Conservation (phyloP, 2,113 vertebrate genomes). For the Columbina picui region DNA sequence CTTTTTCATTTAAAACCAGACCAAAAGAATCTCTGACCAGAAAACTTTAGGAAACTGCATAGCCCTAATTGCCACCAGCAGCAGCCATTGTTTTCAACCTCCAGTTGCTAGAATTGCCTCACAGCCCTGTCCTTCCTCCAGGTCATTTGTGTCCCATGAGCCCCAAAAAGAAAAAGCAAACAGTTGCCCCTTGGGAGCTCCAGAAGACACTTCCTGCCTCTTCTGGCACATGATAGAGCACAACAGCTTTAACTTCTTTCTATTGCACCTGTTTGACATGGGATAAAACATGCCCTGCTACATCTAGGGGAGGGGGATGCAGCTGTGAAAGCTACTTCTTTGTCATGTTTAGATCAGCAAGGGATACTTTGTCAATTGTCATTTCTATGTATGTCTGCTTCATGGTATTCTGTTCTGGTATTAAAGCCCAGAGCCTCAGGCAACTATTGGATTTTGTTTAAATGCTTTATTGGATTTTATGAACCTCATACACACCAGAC, state of each 20-base stretch:
- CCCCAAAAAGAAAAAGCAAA: neutral
- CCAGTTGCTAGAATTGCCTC: neutral
- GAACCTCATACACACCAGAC: conserved; percentile 26
- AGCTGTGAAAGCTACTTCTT: neutral
- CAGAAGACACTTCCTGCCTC: neutral
- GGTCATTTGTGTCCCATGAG: neutral
- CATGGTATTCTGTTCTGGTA: conserved; percentile 1
- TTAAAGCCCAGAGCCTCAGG: conserved; percentile 19
- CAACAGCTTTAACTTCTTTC: neutral
- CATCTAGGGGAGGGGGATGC: neutral
- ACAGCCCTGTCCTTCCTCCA: neutral
- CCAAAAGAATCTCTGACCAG: neutral
- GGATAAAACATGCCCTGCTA: neutral
- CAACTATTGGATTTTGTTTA: conserved; percentile 54
- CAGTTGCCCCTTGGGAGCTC: neutral
- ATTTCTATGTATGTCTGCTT: neutral
- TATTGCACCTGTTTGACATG: neutral
- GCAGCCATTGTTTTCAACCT: neutral
- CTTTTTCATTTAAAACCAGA: neutral
- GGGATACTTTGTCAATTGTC: neutral
- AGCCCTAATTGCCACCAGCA: neutral
- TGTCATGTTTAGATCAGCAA: neutral
- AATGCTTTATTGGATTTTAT: conserved; percentile 61
- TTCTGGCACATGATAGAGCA: neutral
- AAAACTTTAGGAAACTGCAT: neutral